Base-by-base conservation (phyloP, 2,113 vertebrate genomes). In the Chionis minor region DNA sequence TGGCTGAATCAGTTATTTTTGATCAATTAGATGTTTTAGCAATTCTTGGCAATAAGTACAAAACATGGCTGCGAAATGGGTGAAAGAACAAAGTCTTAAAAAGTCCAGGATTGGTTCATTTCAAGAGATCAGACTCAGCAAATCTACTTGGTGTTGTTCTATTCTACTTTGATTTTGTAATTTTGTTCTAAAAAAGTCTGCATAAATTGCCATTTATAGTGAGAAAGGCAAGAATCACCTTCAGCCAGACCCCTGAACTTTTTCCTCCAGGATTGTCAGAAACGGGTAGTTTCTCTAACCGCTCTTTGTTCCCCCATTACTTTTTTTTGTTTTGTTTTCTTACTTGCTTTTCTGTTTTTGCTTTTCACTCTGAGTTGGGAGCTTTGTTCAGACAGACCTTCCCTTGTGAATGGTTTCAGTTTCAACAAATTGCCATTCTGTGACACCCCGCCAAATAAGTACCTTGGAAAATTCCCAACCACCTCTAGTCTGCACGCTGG, bases 351-450 rank as follows among this genome's bases (percentile, higher is more conserved):
- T 51, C 91, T 81, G 75, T 27, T 73, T 74, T 83, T 59, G 24
- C 86, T 84, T 94, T 74, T 16, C 67, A 15, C 70, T 69, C 83
- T 33, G 88, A 92, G 54, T 74, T 56, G 82, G 75, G 63, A 91
- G 70, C 81, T 96, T 94, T 95, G 77, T 93, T 93, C 86, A 78
- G 92, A 93, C 94, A 94, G 73, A 92, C 86, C 40, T 95, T 94
- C 92, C 86, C 91, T 88, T 79, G 91, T 72, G 93, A 90, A 87
- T 14, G 89, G 92, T 94, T 94, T 97, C 77, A 21, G 86, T 95
- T 96, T 95, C 97, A 94, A 69, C 84, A 93, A 93, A 95, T 94
- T 66, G 92, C 93, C 92, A 85, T 93, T 93, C 90, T 91, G 84
- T 19, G 81, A 96, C 92, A 87, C 69, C 51, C 86, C 19, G 73